Evolutionary conservation across 2,888 invertebrate species (phyloP).

Genomic region (Drosophila silvestris): DNA sequence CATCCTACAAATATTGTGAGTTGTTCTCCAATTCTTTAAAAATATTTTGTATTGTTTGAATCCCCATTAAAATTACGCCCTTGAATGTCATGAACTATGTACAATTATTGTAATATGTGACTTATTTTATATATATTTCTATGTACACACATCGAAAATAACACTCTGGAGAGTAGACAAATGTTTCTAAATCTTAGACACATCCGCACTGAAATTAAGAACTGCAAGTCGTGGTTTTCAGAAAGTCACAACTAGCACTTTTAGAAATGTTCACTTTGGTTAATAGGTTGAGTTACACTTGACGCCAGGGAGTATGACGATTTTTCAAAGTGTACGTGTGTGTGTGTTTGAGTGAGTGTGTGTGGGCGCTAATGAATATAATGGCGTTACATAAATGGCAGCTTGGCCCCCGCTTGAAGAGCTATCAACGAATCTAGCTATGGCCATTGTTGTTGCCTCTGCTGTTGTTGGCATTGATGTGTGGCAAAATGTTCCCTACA

Average conservation of each 20-base stretch:
- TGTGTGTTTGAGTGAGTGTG: conserved; percentile 21
- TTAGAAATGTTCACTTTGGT: not conserved
- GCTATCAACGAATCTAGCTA: conserved; percentile 39
- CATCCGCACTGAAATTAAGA: not conserved
- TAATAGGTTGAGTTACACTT: not conserved
- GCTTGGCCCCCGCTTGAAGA: conserved; percentile 41
- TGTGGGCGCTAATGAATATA: conserved; percentile 76
- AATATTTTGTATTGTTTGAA: too few relatives aligned
- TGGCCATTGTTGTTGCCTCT: conserved; percentile 36
- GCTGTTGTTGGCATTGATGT: conserved; percentile 64
- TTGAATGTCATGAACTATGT: too few relatives aligned
- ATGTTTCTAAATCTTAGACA: too few relatives aligned
- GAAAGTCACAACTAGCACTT: not conserved
- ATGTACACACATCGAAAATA: too few relatives aligned
- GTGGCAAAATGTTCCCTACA: conserved; percentile 62
- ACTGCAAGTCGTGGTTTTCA: rapidly evolving
- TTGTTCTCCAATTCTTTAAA: too few relatives aligned
- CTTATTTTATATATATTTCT: too few relatives aligned
- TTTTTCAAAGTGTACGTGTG: conserved; percentile 3
- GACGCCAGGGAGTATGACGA: not conserved
- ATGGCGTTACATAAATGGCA: conserved; percentile 76
- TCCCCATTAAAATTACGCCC: too few relatives aligned
- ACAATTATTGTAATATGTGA: too few relatives aligned
- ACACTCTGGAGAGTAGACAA: too few relatives aligned
- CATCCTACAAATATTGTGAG: too few relatives aligned